Conservation (phyloP, 2,888 invertebrate genomes). For the Metacarcinus magister region DNA sequence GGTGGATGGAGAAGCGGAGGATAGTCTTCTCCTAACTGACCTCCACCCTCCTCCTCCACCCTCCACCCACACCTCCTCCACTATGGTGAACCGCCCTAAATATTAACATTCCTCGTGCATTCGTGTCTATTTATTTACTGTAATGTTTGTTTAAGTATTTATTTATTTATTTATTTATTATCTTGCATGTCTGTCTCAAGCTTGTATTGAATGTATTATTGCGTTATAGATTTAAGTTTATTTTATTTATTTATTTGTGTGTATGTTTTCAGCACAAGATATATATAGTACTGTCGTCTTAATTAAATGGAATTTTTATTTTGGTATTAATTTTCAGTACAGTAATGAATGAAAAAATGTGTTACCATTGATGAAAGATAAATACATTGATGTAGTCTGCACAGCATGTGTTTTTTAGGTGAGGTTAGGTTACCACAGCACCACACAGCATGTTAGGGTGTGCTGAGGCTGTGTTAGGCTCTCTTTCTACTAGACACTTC, state of each 20-base stretch:
- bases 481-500: no score
- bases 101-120: background rate
- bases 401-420: no score
- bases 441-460: no score
- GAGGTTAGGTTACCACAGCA: no score
- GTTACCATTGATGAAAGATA: no score
- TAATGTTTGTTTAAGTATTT: background rate
- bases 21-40: conserved; percentile 66
- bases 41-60: conserved; percentile 19
- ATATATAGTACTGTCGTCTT: background rate
- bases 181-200: background rate
- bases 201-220: background rate
- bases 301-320: no score
- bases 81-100: background rate
- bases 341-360: no score
- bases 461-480: no score
- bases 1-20: conserved; percentile 46
- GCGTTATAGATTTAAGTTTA: background rate
- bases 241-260: conserved; percentile 10
- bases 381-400: no score
- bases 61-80: conserved; percentile 43
- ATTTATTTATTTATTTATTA: conserved; percentile 34
- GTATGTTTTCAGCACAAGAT: background rate
- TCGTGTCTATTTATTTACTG: background rate
- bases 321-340: background rate